A percentile compares a stretch with the other conserved stretches of the same genome.
phyloP scores from a whole-genome alignment of 2,797 vertebrate species.

The Geotria australis region DNA sequence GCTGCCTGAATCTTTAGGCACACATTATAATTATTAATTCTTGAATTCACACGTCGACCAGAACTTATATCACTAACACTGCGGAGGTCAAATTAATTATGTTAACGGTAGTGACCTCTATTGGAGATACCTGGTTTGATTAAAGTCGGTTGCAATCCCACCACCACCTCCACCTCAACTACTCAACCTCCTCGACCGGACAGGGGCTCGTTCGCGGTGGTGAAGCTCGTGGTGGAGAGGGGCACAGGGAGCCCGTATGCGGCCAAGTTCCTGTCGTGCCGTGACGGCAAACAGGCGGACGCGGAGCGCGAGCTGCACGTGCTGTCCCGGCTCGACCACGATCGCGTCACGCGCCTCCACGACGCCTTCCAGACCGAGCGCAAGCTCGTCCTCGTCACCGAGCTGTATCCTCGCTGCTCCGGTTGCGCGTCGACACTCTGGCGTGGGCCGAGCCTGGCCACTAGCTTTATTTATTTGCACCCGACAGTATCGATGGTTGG shows the following conservation, averaged over 20 bases:
- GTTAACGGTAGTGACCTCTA: too few relatives aligned
- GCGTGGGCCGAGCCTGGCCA: neutral
- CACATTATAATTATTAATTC: too few relatives aligned
- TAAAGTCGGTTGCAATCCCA: too few relatives aligned
- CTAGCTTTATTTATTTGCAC: too few relatives aligned
- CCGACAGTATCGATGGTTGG: too few relatives aligned
- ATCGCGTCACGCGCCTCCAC: constrained; percentile 55
- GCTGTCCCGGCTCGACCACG: constrained; percentile 53
- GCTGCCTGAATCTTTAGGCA: neutral
- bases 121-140: too few relatives aligned
- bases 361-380: constrained; percentile 73
- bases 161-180: neutral
- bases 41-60: too few relatives aligned
- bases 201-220: constrained; percentile 55
- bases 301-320: constrained; percentile 40
- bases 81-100: too few relatives aligned
- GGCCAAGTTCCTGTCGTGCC: constrained; percentile 22
- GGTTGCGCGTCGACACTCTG: neutral
- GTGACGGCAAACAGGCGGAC: constrained; percentile 29
- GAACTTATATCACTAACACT: too few relatives aligned
- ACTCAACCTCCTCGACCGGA: neutral
- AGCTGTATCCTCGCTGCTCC: constrained; percentile 42
- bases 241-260: constrained; percentile 16
- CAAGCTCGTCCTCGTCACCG: constrained; percentile 60
- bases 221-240: constrained; percentile 16